These are phyloP conservation scores for Epinephelus cyanopodus DNA, from an alignment of 2,113 vertebrate genomes.

Conservation along the genomic window DNA sequence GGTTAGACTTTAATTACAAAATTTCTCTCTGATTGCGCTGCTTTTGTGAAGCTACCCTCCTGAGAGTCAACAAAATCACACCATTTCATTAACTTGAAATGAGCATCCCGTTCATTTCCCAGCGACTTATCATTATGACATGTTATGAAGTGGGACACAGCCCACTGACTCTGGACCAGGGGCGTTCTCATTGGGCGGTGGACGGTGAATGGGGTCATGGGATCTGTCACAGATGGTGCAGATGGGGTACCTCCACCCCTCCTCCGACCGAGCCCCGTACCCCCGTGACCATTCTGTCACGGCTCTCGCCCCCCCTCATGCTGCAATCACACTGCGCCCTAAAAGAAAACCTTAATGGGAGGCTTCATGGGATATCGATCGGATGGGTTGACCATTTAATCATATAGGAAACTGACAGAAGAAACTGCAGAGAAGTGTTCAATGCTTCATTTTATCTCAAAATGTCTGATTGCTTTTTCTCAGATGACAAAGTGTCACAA, in stretches of 20 bases:
- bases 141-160: constrained; percentile 66
- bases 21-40: constrained; percentile 28
- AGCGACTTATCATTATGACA: constrained; percentile 62
- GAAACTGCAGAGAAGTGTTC: constrained; percentile 24
- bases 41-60: constrained; percentile 20
- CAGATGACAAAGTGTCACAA: constrained; percentile 12
- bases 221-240: constrained; percentile 79
- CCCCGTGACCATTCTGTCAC: constrained; percentile 19
- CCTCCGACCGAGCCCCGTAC: constrained; percentile 27
- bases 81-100: constrained; percentile 58
- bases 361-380: constrained; percentile 52
- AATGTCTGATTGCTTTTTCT: constrained; percentile 11
- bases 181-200: constrained; percentile 51
- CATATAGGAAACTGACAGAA: constrained; percentile 26
- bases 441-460: constrained; percentile 4
- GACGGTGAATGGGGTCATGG: constrained; percentile 77
- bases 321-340: constrained; percentile 32
- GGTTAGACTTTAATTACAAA: constrained; percentile 45
- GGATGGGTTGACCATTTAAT: constrained; percentile 39
- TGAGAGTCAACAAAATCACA: constrained; percentile 45
- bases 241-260: constrained; percentile 56
- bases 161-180: constrained; percentile 56
- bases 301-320: not conserved
- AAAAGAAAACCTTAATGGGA: constrained; percentile 51
- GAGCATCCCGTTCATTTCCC: constrained; percentile 63